Base-by-base conservation (phyloP, 2,113 vertebrate genomes). In the Labeo rohita region DNA sequence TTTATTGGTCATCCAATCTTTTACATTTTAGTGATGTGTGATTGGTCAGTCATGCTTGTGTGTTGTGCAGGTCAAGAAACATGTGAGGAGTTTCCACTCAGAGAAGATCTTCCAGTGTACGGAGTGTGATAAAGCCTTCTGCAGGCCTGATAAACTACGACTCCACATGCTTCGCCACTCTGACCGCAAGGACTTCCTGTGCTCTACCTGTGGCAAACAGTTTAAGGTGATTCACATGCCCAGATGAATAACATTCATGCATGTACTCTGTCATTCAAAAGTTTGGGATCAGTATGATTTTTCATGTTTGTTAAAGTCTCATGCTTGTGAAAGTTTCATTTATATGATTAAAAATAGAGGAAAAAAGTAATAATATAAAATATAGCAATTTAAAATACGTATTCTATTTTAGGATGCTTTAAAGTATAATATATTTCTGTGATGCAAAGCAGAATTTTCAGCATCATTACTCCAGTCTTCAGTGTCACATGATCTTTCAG, bases 111-210 rank as follows among this genome's bases (percentile, higher is more conserved):
- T 98, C 91, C 98, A 98, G 92, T 99, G 98, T 3, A 95, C 96
- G 0, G 96, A 98, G 84, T 99, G 98, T 1, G 98, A 99, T 87
- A 99, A 99, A 90, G 97, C 97, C 36, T 99, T 99, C 95, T 99
- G 98, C 84, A 94, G 98, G 0, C 98, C 98, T 0, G 98, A 99
- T 93, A 99, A 99, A 90, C 95, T 99, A 86, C 96, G 98, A 0
- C 95, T 99, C 45, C 98, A 99, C 88, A 99, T 99, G 98, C 91
- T 99, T 43, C 95, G 98, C 0, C 98, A 99, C 91, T 99, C 98
- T 0, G 98, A 99, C 90, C 97, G 97, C 86, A 98, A 98, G 86
- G 98, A 99, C 92, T 99, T 99, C 93, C 94, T 99, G 5, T 99
- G 98, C 89, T 99, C 98, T 3, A 98, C 97, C 0, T 99, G 98